A percentile compares a stretch with the other conserved stretches of the same genome.
phyloP scores from a whole-genome alignment of 2,888 invertebrate species.

The Leptodirus hochenwartii region DNA sequence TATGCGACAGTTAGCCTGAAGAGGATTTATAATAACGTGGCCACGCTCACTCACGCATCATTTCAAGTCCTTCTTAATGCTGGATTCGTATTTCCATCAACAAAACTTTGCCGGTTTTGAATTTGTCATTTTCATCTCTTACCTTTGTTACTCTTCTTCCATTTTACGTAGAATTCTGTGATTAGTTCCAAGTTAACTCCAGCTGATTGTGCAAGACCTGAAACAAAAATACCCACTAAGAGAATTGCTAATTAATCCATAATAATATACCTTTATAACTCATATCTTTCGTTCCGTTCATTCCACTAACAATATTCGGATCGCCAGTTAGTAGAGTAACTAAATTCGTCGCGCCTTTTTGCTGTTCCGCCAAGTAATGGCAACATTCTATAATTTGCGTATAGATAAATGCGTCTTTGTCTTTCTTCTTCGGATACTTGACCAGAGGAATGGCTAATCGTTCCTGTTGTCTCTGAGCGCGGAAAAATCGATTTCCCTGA shows the following conservation, averaged over 20 bases:
- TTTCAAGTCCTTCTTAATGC: too few relatives aligned
- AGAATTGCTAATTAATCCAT: too few relatives aligned
- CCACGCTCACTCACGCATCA: too few relatives aligned
- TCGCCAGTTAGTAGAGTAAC: slow-evolving; percentile 64
- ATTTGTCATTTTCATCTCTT: slow-evolving; percentile 36
- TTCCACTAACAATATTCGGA: too few relatives aligned
- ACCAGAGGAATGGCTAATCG: slow-evolving; percentile 49
- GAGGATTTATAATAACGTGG: too few relatives aligned
- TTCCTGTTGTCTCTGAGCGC: slow-evolving; percentile 76
- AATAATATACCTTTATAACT: slow-evolving; percentile 45
- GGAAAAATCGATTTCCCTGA: slow-evolving; percentile 70
- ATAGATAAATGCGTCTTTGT: slow-evolving; percentile 52
- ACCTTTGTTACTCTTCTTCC: slow-evolving; percentile 55
- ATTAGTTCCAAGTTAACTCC: slow-evolving; percentile 71
- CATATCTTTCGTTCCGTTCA: slow-evolving; percentile 32
- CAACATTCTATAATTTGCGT: slow-evolving; percentile 74
- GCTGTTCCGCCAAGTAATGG: slow-evolving; percentile 48
- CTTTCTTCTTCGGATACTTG: slow-evolving; percentile 60
- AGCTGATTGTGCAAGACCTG: slow-evolving; percentile 62
- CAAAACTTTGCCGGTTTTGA: too few relatives aligned
- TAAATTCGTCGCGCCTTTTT: slow-evolving; percentile 37
- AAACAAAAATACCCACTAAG: too few relatives aligned
- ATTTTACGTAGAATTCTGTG: slow-evolving; percentile 66
- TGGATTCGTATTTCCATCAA: too few relatives aligned
- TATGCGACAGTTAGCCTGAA: too few relatives aligned